Evolutionary conservation across 2,888 invertebrate species (phyloP).

Genomic region (Tipula helvola): DNA sequence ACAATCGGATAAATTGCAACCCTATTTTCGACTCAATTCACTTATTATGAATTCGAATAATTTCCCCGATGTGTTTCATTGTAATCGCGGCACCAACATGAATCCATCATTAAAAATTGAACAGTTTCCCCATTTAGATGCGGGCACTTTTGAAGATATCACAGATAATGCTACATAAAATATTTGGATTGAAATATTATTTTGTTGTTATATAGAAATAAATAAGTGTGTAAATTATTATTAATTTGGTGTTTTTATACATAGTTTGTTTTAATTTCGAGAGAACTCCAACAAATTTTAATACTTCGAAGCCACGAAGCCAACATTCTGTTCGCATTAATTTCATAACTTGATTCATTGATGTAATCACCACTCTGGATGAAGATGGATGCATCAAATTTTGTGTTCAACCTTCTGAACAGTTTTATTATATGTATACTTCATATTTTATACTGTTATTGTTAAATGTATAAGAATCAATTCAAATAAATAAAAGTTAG

Average conservation of each 20-base stretch:
- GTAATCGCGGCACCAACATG: background rate
- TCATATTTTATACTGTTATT: no score
- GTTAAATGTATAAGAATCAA: no score
- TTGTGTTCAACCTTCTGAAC: no score
- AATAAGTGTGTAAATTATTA: background rate
- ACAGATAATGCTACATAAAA: background rate
- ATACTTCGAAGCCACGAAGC: no score
- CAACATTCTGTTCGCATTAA: no score
- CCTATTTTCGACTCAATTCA: slow-evolving; percentile 6
- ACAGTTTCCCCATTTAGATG: background rate
- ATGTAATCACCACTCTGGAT: no score
- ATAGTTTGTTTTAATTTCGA: background rate
- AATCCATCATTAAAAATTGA: background rate
- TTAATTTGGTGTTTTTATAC: background rate
- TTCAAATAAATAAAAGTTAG: no score
- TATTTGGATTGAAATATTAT: background rate
- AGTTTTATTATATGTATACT: no score
- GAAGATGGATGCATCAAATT: no score
- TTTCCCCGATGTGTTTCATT: background rate
- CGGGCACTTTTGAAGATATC: background rate
- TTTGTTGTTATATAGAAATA: background rate
- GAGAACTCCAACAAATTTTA: no score
- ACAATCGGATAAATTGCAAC: background rate
- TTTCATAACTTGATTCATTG: no score
- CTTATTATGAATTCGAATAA: slow-evolving; percentile 4